Evolutionary conservation across 2,888 invertebrate genomes (phyloP), one percentile per base, ranked within the genome.

Genomic region (Hemaris fuciformis): DNA sequence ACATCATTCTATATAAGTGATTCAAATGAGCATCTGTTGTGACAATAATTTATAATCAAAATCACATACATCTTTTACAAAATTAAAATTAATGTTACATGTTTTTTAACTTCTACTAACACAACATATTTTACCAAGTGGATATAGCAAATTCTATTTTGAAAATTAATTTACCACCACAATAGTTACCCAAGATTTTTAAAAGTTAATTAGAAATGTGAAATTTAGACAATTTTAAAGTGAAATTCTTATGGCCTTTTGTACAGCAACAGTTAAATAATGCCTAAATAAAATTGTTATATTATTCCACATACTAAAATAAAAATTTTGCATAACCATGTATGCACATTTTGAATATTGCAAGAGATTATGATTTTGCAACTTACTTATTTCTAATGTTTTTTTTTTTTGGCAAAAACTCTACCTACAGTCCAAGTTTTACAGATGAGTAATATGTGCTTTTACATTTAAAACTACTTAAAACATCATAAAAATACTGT

Each of bases 401-500:
- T 23, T 25, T 7, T 25, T 48, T n/a, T 15, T 25, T 20, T 48
- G 25, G 15, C 27, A 27, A 15, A 27, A 5, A 7, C 3, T 46
- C 46, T 46, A 42, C 20, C 15, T 20, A 43, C 1, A 10, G 20
- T 10, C 20, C 3, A 43, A 43, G 10, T 10, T 20, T 43, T 18
- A 43, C 20, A 20, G 18, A 18, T 3, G 6, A 18, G 1, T 43
- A 20, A 20, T 20, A 20, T 22, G 10, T 20, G 20, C 20, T 43
- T 20, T 18, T 43, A 2, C 43, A 38, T 38, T 34, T 38, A 13
- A 23, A 58, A 18, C 15, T 27, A 58, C 15, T 42, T 10, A 46
- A 43, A 58, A 61, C 58, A 58, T 62, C 60, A 62, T 48, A 60
- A 64, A 64, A 65, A 65, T 65, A 67, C 66, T 65, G 63, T 45